Evolutionary conservation across 92 coral and sea anemone genomes (phyloP).

Genomic region (Umimayanthus kanabou): DNA sequence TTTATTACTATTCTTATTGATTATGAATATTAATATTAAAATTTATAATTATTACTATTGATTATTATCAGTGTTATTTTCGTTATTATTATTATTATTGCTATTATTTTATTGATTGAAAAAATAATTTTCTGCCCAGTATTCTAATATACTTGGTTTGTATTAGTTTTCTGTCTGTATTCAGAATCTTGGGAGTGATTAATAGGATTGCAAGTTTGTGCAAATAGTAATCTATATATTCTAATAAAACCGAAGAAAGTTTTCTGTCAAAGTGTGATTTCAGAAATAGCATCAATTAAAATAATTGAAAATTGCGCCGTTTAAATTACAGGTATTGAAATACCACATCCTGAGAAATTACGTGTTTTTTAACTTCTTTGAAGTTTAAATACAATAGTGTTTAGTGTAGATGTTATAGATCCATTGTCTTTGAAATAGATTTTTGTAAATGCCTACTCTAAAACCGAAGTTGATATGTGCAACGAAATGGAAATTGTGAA

Average conservation of each 20-base stretch:
- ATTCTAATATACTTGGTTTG: too few relatives aligned
- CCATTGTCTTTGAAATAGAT: background rate
- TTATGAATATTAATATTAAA: too few relatives aligned
- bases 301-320: background rate
- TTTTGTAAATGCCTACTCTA: background rate
- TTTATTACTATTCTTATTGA: too few relatives aligned
- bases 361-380: background rate
- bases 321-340: background rate
- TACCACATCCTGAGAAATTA: background rate
- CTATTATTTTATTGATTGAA: too few relatives aligned
- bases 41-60: too few relatives aligned
- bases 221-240: conserved; percentile 11
- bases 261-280: background rate
- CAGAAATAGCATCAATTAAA: background rate
- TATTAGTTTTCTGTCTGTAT: too few relatives aligned
- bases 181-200: background rate
- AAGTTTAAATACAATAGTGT: background rate
- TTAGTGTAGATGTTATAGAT: background rate
- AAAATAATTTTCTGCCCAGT: background rate
- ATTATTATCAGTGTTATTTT: too few relatives aligned
- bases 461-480: background rate
- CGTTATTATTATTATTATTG: too few relatives aligned
- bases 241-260: conserved; percentile 5
- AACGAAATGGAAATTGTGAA: background rate
- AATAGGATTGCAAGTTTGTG: background rate